phyloP scores from a whole-genome alignment of 2,797 vertebrate species.

The Rhyacichthys aspro region DNA sequence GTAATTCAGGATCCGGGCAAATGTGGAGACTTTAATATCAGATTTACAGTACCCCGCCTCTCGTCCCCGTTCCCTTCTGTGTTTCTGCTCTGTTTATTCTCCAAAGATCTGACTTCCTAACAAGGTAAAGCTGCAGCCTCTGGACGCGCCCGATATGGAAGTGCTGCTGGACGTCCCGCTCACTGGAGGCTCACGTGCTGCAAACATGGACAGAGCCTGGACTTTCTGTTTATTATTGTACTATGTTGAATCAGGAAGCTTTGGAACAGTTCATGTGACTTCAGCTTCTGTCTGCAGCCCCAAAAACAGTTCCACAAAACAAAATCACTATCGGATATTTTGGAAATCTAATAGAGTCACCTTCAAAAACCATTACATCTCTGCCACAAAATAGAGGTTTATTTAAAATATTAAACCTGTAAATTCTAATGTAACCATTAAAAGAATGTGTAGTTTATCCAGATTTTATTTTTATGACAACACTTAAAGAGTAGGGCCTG shows the following conservation, averaged over 20 bases:
- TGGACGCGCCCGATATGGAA: conserved; percentile 84
- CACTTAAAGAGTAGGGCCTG: too few relatives aligned
- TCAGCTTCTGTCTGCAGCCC: conserved; percentile 5
- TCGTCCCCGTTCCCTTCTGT: conserved; percentile 13
- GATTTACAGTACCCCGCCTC: neutral
- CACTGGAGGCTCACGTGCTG: conserved; percentile 53
- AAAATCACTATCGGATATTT: too few relatives aligned
- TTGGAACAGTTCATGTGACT: neutral
- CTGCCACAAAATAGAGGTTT: neutral
- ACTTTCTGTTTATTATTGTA: conserved; percentile 32
- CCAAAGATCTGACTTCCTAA: conserved; percentile 79
- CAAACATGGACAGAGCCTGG: conserved; percentile 39
- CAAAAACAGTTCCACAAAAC: neutral
- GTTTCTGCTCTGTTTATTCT: conserved; percentile 76
- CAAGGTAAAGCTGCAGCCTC: conserved; percentile 78
- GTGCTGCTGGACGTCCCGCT: conserved; percentile 60
- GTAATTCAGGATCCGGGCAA: too few relatives aligned
- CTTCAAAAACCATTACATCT: too few relatives aligned
- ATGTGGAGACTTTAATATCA: too few relatives aligned
- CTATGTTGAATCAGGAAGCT: conserved; percentile 1
- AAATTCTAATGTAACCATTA: neutral
- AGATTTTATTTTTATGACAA: too few relatives aligned
- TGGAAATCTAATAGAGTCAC: too few relatives aligned
- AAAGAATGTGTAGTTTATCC: too few relatives aligned
- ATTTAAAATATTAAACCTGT: neutral